Evolutionary conservation across 2,888 invertebrate genomes (phyloP), one percentile per base, ranked within the genome.

Genomic region (Philhelius pedissequus): DNA sequence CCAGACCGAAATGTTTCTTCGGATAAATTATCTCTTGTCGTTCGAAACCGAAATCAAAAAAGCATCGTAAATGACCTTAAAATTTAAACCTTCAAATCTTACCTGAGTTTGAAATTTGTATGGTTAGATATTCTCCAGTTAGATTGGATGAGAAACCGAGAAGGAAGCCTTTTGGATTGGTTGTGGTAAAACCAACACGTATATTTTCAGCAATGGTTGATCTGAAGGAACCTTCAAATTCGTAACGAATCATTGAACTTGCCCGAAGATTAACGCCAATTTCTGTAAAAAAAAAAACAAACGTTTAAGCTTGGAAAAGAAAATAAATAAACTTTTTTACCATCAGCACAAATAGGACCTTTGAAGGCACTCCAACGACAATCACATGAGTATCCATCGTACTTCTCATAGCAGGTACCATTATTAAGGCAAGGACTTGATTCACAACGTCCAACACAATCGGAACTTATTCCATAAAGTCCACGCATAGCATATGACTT

Each of bases 351-450:
- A 91, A 98, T 98, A 71, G 98, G 98, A 68, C 99, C 99, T 92
- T 99, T 97, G 92, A 98, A 99, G 8, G 99, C 97, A 38, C 99
- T 99, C 96, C 98, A 99, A 86, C 99, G 95, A 88, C 99, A 99
- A 92, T 99, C 98, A 92, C 99, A 99, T 66, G 93, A 93, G 92
- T 98, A 99, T 6, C 96, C 94, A 90, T 97, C 97, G 91, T 98
- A 99, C 13, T 95, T 94, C 92, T 99, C 99, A 69, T 94, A 94
- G 88, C 99, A 99, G 0, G 98, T 98, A 86, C 99, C 99, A 90
- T 98, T 98, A 92, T 99, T 99, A 56, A 98, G 94, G 89, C 99
- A 99, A 0, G 99, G 99, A 88, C 93, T 96, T 87, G 97, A 97
- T 88, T 94, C 94, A 90, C 99, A 99, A 90, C 97, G 97, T 62